phyloP scores from a whole-genome alignment of 1,140 invertebrate genomes.

The Drosophila nannoptera region DNA sequence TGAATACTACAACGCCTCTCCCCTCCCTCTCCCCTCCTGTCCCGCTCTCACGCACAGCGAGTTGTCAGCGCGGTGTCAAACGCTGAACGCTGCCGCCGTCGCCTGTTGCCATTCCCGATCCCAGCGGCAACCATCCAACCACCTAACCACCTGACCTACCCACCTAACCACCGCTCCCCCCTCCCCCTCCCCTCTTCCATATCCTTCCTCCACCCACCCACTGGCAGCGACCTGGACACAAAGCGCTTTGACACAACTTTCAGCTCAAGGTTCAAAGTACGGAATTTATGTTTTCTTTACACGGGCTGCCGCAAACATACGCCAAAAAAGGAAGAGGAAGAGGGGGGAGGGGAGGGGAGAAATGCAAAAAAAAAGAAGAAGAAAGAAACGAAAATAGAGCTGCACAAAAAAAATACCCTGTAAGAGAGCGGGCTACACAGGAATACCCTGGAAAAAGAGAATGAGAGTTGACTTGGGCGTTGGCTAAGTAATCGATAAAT shows the following conservation, averaged over 20 bases:
- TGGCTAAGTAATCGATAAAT: too few species aligned
- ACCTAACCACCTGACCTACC: neutral
- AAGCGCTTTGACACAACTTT: conserved; percentile 57
- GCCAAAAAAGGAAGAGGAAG: conserved; percentile 25
- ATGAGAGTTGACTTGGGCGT: too few species aligned
- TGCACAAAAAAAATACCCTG: too few species aligned
- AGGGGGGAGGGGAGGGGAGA: neutral
- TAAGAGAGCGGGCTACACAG: too few species aligned
- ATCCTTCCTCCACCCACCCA: conserved; percentile 11
- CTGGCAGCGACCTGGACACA: conserved; percentile 38
- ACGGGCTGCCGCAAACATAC: conserved; percentile 47
- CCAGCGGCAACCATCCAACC: neutral
- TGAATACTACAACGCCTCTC: conserved; percentile 36
- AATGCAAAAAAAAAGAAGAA: too few species aligned
- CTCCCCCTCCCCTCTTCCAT: too few species aligned
- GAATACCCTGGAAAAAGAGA: too few species aligned
- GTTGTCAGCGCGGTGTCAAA: conserved; percentile 58
- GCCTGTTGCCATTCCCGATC: conserved; percentile 32
- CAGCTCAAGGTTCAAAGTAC: conserved; percentile 59
- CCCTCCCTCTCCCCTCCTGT: neutral
- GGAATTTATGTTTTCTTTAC: conserved; percentile 59
- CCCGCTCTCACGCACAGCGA: conserved; percentile 16
- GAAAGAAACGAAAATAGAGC: too few species aligned
- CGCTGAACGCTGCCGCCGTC: conserved; percentile 28
- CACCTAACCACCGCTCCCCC: too few species aligned